Base-by-base conservation (phyloP, 30 jellyfish, hydroid and myxozoan species). In the Catostylus mosaicus region DNA sequence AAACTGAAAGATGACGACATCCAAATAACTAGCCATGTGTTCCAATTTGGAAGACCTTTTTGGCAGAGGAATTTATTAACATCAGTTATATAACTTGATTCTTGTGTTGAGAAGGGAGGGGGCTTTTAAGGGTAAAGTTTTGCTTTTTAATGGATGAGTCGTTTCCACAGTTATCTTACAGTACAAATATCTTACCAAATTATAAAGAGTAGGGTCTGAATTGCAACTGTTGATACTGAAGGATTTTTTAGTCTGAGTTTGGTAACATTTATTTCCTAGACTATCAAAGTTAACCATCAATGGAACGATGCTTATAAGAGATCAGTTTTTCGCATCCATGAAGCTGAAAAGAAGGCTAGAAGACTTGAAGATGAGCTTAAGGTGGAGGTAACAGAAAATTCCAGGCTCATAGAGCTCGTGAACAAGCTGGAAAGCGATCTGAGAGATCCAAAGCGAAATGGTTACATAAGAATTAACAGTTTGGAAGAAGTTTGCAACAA, bases 261-360 rank as follows among this genome's bases (percentile, higher is more conserved):
- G n/a, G n/a, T n/a, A n/a, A n/a, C n/a, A n/a, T n/a, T n/a, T n/a
- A n/a, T n/a, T n/a, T n/a, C n/a, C 1, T 48, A 79, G 90, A 79
- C 90, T 6, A 33, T 79, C 8, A 67, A 66, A 79, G 90, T 65
- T 20, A 79, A 79, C 60, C 90, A 79, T 45, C 90, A 63, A 43
- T 79, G 90, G 90, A 79, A 64, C 33, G 80, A 63, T 34, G 60
- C 82, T 5, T 79, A 30, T 56, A 43, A 79, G 57, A 29, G 75
- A 63, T 51, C 80, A 6, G n/a, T 65, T 32, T 38, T 48, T 23
- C 52, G 82, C 68, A 61, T 32, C 31, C 80, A 62, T 48, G 75
- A 79, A 45, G 59, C 66, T 30, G 90, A 79, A 20, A 79, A 67
- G 31, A 65, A 33, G 38, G 24, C 34, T 3, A 65, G 82, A 16